Evolutionary conservation across 1,140 invertebrate genomes (phyloP), one percentile per base, ranked within the genome.

Genomic region (Macrobrachium nipponense): DNA sequence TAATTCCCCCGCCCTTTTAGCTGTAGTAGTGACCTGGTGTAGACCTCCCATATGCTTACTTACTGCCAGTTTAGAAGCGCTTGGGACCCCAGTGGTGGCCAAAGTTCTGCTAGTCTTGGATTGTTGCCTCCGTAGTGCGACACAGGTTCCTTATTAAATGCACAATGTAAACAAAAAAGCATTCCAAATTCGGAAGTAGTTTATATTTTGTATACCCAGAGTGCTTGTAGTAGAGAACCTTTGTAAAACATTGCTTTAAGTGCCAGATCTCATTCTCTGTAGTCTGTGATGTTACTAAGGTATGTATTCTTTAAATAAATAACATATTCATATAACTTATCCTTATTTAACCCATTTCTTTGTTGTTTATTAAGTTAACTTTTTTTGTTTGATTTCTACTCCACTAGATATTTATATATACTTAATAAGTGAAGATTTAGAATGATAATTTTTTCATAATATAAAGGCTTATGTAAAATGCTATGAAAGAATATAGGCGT

Each of bases 201-300:
- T 87, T 51, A 36, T 87, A 87, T 87, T 87, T 87, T 87, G 85
- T 87, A 87, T 87, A 87, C 85, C 85, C 80, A 80, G 73, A 80
- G 64, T 76, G 72, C 85, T 81, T 81, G 79, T 81, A 81, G 85
- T 80, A 44, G 78, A 73, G 59, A 82, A 72, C 78, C 85, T 76
- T 77, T 76, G 72, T 87, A 77, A 76, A 72, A 87, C 70, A 66
- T 79, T 85, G 85, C 85, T 87, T 87, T 82, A 87, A 87, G 79
- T 84, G 79, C 73, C 79, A 87, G 85, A 87, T 87, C 85, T 87
- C 85, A 87, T 66, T 73, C 72, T 87, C 64, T 81, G 85, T 87
- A 87, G 79, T 87, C 85, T 87, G 80, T 87, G 85, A 81, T 87
- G 85, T 87, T 87, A 81, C 51, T 87, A 87, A 76, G 79, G 70